Conservation (phyloP, 2,797 vertebrate genomes). For the Carcharodon carcharias region DNA sequence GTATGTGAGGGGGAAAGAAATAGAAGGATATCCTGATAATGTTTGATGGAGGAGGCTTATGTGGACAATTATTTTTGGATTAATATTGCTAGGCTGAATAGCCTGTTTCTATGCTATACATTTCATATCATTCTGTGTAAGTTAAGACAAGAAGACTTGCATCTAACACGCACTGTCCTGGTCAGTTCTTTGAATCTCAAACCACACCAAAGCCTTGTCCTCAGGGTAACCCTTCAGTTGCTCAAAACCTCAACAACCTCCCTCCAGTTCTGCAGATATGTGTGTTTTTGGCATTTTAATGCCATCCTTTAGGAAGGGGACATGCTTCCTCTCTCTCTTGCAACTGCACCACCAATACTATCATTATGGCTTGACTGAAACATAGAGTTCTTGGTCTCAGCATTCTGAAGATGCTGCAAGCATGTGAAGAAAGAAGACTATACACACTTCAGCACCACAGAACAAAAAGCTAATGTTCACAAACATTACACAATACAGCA, state of each 20-base stretch:
- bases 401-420: background rate
- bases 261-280: background rate
- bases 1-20: no score
- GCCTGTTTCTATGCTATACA: no score
- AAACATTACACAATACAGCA: background rate
- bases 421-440: no score
- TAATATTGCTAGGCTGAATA: no score
- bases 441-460: background rate
- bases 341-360: background rate
- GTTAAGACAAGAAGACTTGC: background rate
- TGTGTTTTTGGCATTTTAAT: background rate
- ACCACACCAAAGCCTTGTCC: background rate
- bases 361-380: background rate
- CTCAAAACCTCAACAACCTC: background rate
- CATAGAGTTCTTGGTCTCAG: background rate
- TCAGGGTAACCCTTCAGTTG: background rate
- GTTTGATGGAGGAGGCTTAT: no score
- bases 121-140: background rate
- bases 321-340: no score
- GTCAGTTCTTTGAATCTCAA: no score
- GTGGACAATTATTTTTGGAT: no score
- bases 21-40: no score
- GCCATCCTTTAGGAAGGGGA: background rate
- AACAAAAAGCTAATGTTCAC: background rate
- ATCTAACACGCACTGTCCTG: background rate